These are phyloP conservation scores for Nannobrachium achirus DNA, from an alignment of 2,113 vertebrate genomes.

Conservation along the genomic window DNA sequence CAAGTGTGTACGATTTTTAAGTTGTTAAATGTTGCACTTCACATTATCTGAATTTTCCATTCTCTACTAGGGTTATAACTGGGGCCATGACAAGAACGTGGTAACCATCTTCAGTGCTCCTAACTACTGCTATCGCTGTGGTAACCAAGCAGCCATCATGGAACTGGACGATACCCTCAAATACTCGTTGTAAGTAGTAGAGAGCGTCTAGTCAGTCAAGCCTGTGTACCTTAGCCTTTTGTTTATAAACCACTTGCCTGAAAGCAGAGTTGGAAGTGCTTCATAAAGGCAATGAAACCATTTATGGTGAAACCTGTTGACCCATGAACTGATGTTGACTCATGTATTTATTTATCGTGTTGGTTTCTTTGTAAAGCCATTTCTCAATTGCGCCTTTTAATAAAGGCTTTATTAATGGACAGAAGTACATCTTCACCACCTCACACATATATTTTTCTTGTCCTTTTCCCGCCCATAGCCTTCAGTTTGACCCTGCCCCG, in stretches of 20 bases:
- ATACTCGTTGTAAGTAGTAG: constrained; percentile 74
- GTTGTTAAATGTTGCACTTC: no score
- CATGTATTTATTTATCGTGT: no score
- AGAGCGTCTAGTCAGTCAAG: background rate
- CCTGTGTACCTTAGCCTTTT: background rate
- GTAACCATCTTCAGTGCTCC: constrained; percentile 81
- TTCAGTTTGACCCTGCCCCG: constrained; percentile 78
- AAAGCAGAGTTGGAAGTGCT: background rate
- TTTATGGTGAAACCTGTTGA: no score
- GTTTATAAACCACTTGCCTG: background rate
- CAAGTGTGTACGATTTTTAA: no score
- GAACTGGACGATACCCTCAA: constrained; percentile 81
- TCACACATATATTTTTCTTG: background rate
- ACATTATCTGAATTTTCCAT: no score
- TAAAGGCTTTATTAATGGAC: no score
- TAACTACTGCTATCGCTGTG: constrained; percentile 81
- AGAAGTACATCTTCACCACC: no score
- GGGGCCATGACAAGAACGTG: constrained; percentile 79
- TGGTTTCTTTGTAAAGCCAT: no score
- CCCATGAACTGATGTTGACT: no score
- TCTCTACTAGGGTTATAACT: constrained; percentile 73
- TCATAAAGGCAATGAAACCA: background rate
- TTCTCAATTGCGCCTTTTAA: no score
- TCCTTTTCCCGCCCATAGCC: constrained; percentile 48
- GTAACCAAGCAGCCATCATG: constrained; percentile 81